Evolutionary conservation across 2,113 vertebrate genomes (phyloP), one percentile per base, ranked within the genome.

Genomic region (Poeciliopsis turrubarensis): DNA sequence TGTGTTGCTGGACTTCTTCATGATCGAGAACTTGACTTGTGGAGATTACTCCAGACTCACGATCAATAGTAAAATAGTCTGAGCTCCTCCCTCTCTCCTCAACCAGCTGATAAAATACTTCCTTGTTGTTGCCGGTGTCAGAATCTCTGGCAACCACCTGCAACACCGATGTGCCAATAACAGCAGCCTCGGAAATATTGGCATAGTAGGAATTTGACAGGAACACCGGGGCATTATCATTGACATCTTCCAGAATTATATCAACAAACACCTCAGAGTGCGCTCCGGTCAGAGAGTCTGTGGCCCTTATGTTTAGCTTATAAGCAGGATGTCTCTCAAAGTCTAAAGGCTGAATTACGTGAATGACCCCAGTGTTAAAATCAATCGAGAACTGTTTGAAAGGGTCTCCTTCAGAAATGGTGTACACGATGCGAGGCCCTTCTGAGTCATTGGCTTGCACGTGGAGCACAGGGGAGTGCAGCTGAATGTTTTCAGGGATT

Each of bases 251-350:
- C 67, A 99, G 92, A 57, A 99, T 93, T 39, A 99, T 94, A 79
- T 99, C 98, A 14, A 97, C 96, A 90, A 98, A 99, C 1, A 99
- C 97, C 25, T 98, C 96, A 0, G 96, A 95, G 12, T 97, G 96
- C 0, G 94, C 95, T 6, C 97, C 98, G 0, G 96, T 98, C 75
- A 99, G 73, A 1, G 97, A 97, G 83, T 99, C 98, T 0, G 97
- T 98, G 47, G 98, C 98, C 82, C 95, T 93, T 17, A 99, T 72
- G 19, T 94, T 97, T 78, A 99, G 88, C 72, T 98, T 99, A 77
- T 99, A 99, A 13, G 98, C 97, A 14, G 98, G 97, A 77, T 98
- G 98, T 12, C 94, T 94, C 85, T 99, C 98, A 77, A 99, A 99
- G 89, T 99, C 97, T 80, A 99, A 90, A 44, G 95, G 92, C 3